Percentiles rank a stretch among this genome's conserved stretches.
Evolutionary conservation across 2,113 vertebrate genomes (phyloP).

Genomic region (Osmerus mordax): DNA sequence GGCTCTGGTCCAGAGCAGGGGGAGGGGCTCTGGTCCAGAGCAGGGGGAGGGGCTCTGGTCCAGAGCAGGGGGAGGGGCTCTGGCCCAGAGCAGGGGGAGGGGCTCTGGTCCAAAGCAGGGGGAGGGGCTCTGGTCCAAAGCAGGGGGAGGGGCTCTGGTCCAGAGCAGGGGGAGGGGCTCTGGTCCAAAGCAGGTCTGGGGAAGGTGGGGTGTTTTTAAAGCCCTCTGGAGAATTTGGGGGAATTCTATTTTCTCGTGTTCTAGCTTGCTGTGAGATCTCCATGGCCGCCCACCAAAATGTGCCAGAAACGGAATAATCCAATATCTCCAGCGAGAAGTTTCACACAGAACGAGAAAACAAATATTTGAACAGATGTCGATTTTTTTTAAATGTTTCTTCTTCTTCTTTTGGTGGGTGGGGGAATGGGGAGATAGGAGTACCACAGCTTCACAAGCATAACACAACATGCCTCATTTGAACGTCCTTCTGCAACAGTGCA

Average conservation of each 20-base stretch:
- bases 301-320: constrained; percentile 13
- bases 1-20: too few relatives aligned
- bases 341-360: constrained; percentile 52
- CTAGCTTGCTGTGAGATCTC: constrained; percentile 47
- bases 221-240: constrained; percentile 54
- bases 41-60: too few relatives aligned
- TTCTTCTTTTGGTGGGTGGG: constrained; percentile 19
- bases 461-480: constrained; percentile 30
- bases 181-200: constrained; percentile 28
- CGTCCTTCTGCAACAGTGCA: constrained; percentile 41
- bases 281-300: constrained; percentile 43
- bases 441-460: constrained; percentile 33
- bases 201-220: constrained; percentile 50
- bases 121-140: too few relatives aligned
- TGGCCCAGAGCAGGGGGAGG: constrained; percentile 12
- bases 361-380: constrained; percentile 72
- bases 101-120: too few relatives aligned
- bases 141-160: too few relatives aligned
- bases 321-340: constrained; percentile 46
- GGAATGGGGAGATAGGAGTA: not conserved
- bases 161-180: too few relatives aligned
- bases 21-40: too few relatives aligned
- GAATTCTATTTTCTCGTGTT: constrained; percentile 62
- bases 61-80: too few relatives aligned
- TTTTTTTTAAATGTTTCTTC: constrained; percentile 33